Percentiles rank a stretch among this genome's conserved stretches.
phyloP scores from a whole-genome alignment of 1,140 invertebrate species.

The Heliconius himera region DNA sequence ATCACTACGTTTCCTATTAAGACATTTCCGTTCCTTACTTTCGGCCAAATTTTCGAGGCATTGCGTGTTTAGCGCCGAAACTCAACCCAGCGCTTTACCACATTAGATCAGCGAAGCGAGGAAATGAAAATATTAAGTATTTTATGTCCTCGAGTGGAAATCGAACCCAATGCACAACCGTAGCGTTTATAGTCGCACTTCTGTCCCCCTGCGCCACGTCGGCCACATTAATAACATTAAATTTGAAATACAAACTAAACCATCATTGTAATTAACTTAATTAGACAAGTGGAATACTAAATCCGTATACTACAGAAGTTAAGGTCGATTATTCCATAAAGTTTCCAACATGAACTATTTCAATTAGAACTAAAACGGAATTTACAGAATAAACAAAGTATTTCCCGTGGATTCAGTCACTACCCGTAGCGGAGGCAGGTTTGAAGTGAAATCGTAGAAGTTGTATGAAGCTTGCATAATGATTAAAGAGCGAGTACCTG shows the following conservation, averaged over 20 bases:
- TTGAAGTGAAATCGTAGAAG: slow-evolving; percentile 38
- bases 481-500: not conserved
- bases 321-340: slow-evolving; percentile 7
- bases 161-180: too few species aligned
- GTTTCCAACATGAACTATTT: slow-evolving; percentile 46
- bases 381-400: slow-evolving; percentile 45
- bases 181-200: too few species aligned
- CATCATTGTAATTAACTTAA: not conserved
- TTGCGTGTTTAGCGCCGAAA: too few species aligned
- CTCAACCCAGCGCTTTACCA: too few species aligned
- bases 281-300: not conserved
- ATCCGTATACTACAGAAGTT: not conserved
- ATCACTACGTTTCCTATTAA: too few species aligned
- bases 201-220: too few species aligned
- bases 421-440: slow-evolving; percentile 34
- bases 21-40: too few species aligned
- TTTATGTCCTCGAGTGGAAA: too few species aligned
- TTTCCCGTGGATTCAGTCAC: slow-evolving; percentile 49
- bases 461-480: slow-evolving; percentile 30
- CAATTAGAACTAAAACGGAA: slow-evolving; percentile 54
- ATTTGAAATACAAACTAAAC: not conserved
- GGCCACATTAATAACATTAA: too few species aligned
- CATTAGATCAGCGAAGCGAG: too few species aligned
- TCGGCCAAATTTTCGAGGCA: too few species aligned
- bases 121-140: too few species aligned